Evolutionary conservation across 1,140 invertebrate species (phyloP), one percentile per base, ranked within the genome.

Genomic region (Harlomillsia oculata): DNA sequence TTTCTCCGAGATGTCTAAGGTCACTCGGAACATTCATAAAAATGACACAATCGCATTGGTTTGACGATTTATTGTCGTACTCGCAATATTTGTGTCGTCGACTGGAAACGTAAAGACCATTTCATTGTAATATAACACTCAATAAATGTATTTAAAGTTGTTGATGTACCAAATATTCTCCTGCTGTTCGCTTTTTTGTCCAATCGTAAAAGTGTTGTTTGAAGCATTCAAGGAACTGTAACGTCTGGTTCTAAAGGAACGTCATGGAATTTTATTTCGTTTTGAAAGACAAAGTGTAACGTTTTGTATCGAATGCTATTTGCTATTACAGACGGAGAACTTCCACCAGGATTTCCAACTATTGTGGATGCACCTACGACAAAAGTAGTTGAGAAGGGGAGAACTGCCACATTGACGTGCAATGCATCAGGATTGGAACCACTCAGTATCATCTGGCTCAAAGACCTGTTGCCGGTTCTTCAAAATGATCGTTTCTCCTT

Each of bases 331-430:
- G 60, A 62, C 36, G 44, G 37, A 23, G 61, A 63, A 28, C 52
- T 90, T 34, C 93, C 94, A 6, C 73, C 73, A 52, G 94, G 94
- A 26, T 98, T 97, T 74, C 95, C 94, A 21, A 77, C 80, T 67
- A 93, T 98, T 67, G 82, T 81, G 18, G 82, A 85, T 62, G 72
- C 83, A 59, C 89, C 92, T 1, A 78, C 77, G 16, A 80, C 80
- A 49, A 85, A 92, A 75, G 91, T 94, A 41, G 92, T 97, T 28
- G 95, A 99, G 75, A 89, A 90, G 64, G 91, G 89, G n/a, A 87
- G 90, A 71, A 88, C 82, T 21, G 84, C 91, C 0, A 78, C 89
- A 5, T 79, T 98, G 54, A 80, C 82, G 16, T 98, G 95, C 73
- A 78, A 83, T 51, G 92, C 90, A 14, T 79, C 78, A 18, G 94